Conservation (phyloP, 2,888 invertebrate species). For the Oxycera nigricornis region DNA sequence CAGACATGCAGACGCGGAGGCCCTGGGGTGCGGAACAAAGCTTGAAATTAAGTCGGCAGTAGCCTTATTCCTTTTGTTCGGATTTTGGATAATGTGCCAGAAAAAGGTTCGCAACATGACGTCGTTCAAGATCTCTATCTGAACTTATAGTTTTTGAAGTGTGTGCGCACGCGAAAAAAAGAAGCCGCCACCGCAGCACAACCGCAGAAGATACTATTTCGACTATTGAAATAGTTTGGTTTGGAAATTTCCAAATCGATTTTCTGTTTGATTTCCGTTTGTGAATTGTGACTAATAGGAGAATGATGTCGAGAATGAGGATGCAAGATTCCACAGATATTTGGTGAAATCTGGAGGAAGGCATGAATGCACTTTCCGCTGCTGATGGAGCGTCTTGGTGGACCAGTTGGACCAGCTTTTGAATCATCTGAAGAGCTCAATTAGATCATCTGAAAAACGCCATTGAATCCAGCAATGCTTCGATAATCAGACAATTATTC, state of each 20-base stretch:
- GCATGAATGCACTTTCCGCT: too few species aligned
- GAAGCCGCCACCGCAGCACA: constrained; percentile 17
- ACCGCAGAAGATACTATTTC: background rate
- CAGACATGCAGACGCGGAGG: background rate
- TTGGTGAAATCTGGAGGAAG: too few species aligned
- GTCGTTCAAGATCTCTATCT: constrained; percentile 18
- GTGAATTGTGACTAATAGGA: too few species aligned
- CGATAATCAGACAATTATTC: too few species aligned
- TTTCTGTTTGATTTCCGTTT: background rate
- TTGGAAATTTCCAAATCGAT: background rate
- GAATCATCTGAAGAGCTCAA: too few species aligned
- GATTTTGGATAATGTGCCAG: constrained; percentile 9
- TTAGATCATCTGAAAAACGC: too few species aligned
- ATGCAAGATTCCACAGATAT: too few species aligned
- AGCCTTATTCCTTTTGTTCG: constrained; percentile 26
- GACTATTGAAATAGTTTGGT: background rate
- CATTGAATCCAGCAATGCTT: too few species aligned
- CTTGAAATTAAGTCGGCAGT: constrained; percentile 25
- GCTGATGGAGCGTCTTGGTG: too few species aligned
- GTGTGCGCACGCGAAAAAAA: background rate
- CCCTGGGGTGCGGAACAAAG: background rate
- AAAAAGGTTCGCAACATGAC: constrained; percentile 19
- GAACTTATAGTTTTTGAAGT: constrained; percentile 3
- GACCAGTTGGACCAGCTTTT: too few species aligned
- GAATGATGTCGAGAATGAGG: too few species aligned